Evolutionary conservation across 2,113 vertebrate species (phyloP), one percentile per base, ranked within the genome.

Genomic region (Hyperopisus bebe): DNA sequence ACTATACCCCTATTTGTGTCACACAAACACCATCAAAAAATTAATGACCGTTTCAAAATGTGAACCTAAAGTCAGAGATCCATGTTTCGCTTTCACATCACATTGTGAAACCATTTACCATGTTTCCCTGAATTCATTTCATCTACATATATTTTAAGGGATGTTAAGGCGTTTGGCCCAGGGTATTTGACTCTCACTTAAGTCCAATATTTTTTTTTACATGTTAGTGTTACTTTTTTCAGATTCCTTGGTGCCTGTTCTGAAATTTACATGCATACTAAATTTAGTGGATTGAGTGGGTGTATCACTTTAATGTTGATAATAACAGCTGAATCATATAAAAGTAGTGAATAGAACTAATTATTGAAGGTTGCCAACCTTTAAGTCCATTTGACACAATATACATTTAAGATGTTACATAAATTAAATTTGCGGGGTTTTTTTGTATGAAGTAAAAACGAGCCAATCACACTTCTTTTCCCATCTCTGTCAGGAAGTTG

Each of bases 241-340:
- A 80, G 35, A 42, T 42, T 80, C 74, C 19, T 82, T 82, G 15
- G 42, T 19, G 77, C 24, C 17, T 39, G 39, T 82, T 5, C 17
- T 21, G 15, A 44, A 82, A 82, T 82, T 21, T 19, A 21, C 42
- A 44, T 10, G 1, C 42, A 42, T 21, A 44, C 31, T 44, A 44
- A 86, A 86, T 51, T 86, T 50, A 50, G 47, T 51, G 84, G 47
- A 27, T 19, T 86, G 24, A 86, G 84, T 86, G 42, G 77, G 42
- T 86, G 42, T 31, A 13, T 15, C 10, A 51, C 1, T 86, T 86
- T 50, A 46, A 24, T 86, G 24, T 51, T 13, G 13, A 50, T 50
- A 86, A 86, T 86, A 86, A 85, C 83, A 85, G n/a, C n/a, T 51
- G 13, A 86, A 51, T 31, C 82, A 44, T 50, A 50, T 27, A 50